Percentiles rank a stretch among this genome's conserved stretches.
Evolutionary conservation across 2,797 vertebrate genomes (phyloP).

Genomic region (Fistularia tabacaria): DNA sequence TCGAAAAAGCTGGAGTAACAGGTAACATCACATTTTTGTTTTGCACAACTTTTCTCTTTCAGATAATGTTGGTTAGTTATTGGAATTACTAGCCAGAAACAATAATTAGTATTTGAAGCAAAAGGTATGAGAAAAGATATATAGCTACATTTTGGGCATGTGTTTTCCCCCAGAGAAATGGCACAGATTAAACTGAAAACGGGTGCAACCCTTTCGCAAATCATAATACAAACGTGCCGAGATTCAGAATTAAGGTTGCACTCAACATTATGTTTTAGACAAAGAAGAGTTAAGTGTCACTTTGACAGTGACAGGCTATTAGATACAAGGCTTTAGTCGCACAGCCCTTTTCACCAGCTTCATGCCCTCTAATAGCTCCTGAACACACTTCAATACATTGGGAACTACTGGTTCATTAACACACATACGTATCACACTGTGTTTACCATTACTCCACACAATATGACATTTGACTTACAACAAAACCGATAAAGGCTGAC

Average conservation of each 20-base stretch:
- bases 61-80: too few species aligned
- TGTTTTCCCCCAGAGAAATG: too few species aligned
- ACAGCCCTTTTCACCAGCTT: conserved; percentile 74
- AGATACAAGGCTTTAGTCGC: conserved; percentile 66
- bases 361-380: neutral
- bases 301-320: conserved; percentile 72
- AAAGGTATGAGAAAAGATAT: too few species aligned
- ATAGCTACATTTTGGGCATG: too few species aligned
- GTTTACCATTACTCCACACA: conserved; percentile 41
- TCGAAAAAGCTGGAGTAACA: too few species aligned
- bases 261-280: conserved; percentile 60
- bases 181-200: neutral
- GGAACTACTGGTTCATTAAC: conserved; percentile 38
- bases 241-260: too few species aligned
- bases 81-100: too few species aligned
- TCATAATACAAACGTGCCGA: too few species aligned
- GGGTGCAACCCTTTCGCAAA: too few species aligned
- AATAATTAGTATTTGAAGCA: neutral
- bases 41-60: too few species aligned
- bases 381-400: conserved; percentile 40
- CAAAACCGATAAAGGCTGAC: conserved; percentile 54
- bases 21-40: too few species aligned
- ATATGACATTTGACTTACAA: conserved; percentile 45
- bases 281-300: conserved; percentile 83
- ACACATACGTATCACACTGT: conserved; percentile 37